Evolutionary conservation across 2,888 invertebrate genomes (phyloP), one percentile per base, ranked within the genome.

Genomic region (Limnephilus rhombicus): DNA sequence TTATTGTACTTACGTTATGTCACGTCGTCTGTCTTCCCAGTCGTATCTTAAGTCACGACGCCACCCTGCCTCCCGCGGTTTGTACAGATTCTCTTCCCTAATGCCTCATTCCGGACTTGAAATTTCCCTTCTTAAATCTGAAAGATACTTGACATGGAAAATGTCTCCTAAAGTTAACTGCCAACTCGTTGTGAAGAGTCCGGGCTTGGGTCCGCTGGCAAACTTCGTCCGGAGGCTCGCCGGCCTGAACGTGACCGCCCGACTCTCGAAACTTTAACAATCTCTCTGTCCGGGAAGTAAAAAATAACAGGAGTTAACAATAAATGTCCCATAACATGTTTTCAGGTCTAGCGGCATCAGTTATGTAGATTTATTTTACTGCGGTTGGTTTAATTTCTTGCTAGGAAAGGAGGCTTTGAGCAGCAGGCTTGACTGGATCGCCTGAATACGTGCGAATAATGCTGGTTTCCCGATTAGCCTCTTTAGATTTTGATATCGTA

Each of bases 161-260:
- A 89, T 89, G 81, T 80, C 31, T 45, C 49, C 41, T n/a, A 45
- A 45, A 89, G 82, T 89, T 41, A 89, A 89, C 82, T 89, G 45
- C 81, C 49, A 82, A 80, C 81, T 53, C 80, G 81, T 89, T 89
- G 80, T n/a, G 49, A 45, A 45, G 45, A 81, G 80, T 89, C 80
- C 89, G 37, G 34, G 37, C 41, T 12, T 86, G 41, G 34, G n/a
- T 37, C n/a, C 31, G 37, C 31, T 24, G 81, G 80, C 49, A 49
- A 89, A 81, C 24, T 89, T 89, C n/a, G 45, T 11, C 29, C 24
- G 12, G 49, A 12, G 29, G n/a, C 11, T 34, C 13, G 37, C 18
- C 34, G 80, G 80, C 29, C 88, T 24, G 80, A 18, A 82, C 45
- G 89, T 89, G 89, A 89, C 89, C 49, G 45, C 81, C 80, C 11